Base-by-base conservation (phyloP, 2,797 vertebrate species). In the Botia almorhae region DNA sequence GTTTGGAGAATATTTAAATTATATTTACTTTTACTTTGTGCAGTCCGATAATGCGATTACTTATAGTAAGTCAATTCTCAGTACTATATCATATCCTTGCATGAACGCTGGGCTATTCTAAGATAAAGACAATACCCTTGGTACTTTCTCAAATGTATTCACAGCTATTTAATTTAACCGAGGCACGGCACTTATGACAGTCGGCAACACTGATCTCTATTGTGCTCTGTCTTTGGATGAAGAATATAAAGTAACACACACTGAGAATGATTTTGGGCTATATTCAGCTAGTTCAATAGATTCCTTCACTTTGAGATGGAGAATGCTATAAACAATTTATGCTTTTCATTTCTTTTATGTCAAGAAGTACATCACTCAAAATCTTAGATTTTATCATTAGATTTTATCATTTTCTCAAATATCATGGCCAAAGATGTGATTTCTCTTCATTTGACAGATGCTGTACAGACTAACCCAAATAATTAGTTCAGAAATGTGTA, bases 311-410 rank as follows among this genome's bases (percentile, higher is more conserved):
- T 68, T 26, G 77, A 82, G 78, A 85, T 83, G 70, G 74, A 67
- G 65, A 74, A 78, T 50, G 74, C 17, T 12, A 78, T 85, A 73
- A 77, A 85, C 74, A 70, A 83, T 82, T 1, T 23, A 85, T 81
- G 80, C 19, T 29, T 76, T 82, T 85, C 56, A 85, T 83, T 82
- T 77, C 50, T 81, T 85, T 85, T 70, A 78, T 85, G 81, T 70
- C 56, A 80, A 51, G 48, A 12, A 63, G 76, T 51, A 36, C 72
- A 68, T 74, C 69, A 79, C 50, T 55, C 67, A 2, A 21, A 79
- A 8, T 67, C 63, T 16, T 43, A 7, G 36, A 39, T 39, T 39
- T 39, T 39, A 19, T 56, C 80, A 81, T 81, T 74, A 74, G 64
- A 73, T 68, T 76, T 43, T n/a, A 73, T 53, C 70, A 43, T 48